Evolutionary conservation across 2,888 invertebrate species (phyloP).

Genomic region (Tubiluchus corallicola): DNA sequence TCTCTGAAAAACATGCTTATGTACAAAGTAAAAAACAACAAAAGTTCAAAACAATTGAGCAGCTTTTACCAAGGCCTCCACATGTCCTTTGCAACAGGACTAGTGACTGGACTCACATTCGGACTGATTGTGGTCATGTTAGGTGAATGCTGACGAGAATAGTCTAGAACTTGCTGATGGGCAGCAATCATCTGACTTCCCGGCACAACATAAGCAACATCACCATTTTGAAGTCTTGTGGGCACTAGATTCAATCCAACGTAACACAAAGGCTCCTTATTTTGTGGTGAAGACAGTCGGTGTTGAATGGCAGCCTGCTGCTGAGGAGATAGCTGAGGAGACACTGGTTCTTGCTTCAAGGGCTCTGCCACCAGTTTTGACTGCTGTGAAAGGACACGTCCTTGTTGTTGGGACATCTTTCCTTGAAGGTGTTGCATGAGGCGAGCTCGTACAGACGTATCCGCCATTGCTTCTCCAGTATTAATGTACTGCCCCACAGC

Average conservation of each 20-base stretch:
- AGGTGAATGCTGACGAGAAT: background rate
- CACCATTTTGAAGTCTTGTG: background rate
- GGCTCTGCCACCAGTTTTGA: no score
- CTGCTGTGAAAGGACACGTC: background rate
- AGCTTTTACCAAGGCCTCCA: background rate
- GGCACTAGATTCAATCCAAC: background rate
- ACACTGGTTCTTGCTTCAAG: background rate
- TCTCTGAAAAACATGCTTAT: no score
- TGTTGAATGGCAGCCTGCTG: background rate
- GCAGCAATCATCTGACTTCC: background rate
- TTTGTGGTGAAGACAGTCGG: background rate
- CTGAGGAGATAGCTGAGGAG: background rate
- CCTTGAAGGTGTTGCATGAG: slow-evolving; percentile 1
- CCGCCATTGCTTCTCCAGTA: background rate
- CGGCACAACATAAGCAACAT: background rate
- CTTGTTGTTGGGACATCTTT: background rate
- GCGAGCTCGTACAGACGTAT: background rate
- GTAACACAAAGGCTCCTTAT: background rate
- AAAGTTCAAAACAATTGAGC: no score
- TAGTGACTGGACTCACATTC: no score
- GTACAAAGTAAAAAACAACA: no score
- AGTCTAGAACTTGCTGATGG: background rate
- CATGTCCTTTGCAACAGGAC: background rate
- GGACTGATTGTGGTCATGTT: background rate
- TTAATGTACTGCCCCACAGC: background rate